Evolutionary conservation across 1,140 invertebrate genomes (phyloP).

Genomic region (Diorhabda sublineata): DNA sequence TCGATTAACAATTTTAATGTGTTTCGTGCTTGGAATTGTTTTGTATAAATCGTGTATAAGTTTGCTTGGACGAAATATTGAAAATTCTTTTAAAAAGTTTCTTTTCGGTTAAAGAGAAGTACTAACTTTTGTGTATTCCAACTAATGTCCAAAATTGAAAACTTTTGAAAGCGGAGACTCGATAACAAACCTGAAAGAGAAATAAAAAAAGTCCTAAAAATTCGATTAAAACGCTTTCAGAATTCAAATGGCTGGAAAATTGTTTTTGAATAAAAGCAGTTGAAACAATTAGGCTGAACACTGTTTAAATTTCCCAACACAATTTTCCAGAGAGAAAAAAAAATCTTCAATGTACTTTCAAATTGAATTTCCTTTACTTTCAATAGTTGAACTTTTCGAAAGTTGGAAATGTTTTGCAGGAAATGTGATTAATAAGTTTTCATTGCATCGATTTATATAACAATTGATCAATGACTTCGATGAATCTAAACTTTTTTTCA

Average conservation of each 20-base stretch:
- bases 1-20: too few species aligned
- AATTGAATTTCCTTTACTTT: conserved; percentile 6
- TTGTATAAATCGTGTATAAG: too few species aligned
- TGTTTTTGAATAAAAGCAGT: conserved; percentile 22
- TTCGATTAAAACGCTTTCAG: conserved; percentile 23
- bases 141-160: too few species aligned
- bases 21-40: too few species aligned
- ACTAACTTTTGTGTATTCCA: too few species aligned
- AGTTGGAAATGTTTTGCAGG: background rate
- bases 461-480: too few species aligned
- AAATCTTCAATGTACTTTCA: background rate
- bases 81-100: too few species aligned
- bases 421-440: conserved; percentile 12
- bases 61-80: too few species aligned
- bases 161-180: too few species aligned
- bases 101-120: too few species aligned
- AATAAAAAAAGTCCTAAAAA: conserved; percentile 22
- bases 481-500: too few species aligned
- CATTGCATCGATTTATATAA: background rate
- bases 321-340: conserved; percentile 15
- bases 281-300: conserved; percentile 22
- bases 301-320: conserved; percentile 21
- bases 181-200: too few species aligned
- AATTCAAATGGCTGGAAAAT: conserved; percentile 21
- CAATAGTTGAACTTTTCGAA: conserved; percentile 15